phyloP scores from a whole-genome alignment of 2,888 invertebrate species.

The Lasioglossum malachurum region DNA sequence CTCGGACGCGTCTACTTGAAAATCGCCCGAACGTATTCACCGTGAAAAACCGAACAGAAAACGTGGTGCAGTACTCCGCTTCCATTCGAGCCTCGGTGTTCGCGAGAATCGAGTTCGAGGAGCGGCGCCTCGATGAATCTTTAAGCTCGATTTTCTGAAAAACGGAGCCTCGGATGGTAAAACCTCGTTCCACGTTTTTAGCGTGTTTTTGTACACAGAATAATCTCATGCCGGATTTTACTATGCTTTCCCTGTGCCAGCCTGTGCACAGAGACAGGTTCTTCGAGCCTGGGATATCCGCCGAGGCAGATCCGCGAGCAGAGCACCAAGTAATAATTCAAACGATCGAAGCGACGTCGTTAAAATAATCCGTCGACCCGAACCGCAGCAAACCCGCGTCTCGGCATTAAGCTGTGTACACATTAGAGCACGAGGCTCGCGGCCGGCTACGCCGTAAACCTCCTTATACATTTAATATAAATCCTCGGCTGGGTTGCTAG shows the following conservation, averaged over 20 bases:
- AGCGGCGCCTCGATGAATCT: neutral
- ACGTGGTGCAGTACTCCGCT: neutral
- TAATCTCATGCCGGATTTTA: neutral
- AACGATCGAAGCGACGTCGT: conserved; percentile 10
- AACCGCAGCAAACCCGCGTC: neutral
- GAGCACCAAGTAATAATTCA: conserved; percentile 11
- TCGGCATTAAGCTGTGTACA: conserved; percentile 1
- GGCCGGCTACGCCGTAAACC: neutral
- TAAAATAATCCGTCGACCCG: conserved; percentile 16
- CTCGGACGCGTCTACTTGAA: neutral
- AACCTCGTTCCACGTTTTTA: neutral
- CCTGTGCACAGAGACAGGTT: neutral
- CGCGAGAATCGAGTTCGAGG: neutral
- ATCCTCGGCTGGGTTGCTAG: neutral
- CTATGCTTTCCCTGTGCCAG: neutral
- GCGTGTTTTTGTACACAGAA: neutral
- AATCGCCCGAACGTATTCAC: neutral
- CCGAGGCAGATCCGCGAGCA: neutral
- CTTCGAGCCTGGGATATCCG: neutral
- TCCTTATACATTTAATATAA: neutral
- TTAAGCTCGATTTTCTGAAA: neutral
- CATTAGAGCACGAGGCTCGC: neutral
- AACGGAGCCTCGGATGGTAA: neutral
- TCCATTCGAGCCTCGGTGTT: neutral
- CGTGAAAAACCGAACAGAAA: neutral